These are phyloP conservation scores for Rhabdomys dilectus DNA, from an alignment of 2,113 vertebrate genomes.

Conservation along the genomic window DNA sequence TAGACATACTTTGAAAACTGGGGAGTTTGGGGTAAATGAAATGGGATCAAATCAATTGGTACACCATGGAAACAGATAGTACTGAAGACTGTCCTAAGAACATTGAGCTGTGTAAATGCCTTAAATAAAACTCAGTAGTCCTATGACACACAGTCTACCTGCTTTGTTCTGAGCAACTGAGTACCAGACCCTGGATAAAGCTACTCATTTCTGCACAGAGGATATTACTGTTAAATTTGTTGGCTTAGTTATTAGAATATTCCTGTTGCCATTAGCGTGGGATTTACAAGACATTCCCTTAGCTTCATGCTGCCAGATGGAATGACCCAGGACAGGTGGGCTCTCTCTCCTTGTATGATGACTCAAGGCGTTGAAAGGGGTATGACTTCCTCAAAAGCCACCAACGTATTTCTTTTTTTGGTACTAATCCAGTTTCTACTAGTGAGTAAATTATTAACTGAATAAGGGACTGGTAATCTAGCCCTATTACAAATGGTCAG, in stretches of 20 bases:
- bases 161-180: background rate
- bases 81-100: background rate
- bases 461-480: background rate
- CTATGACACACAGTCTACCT: background rate
- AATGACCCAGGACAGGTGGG: background rate
- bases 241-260: background rate
- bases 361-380: background rate
- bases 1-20: slow-evolving; percentile 3
- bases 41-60: background rate
- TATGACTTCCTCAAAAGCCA: background rate
- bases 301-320: background rate
- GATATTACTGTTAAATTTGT: background rate
- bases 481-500: background rate
- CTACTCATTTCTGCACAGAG: background rate
- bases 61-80: background rate
- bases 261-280: background rate
- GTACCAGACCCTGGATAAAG: background rate
- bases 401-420: background rate
- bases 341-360: background rate
- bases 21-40: background rate
- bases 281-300: background rate
- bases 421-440: background rate
- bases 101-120: background rate
- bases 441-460: background rate
- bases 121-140: background rate